These are phyloP conservation scores for Vanessa tameamea DNA, from an alignment of 1,140 invertebrate species.

Conservation along the genomic window DNA sequence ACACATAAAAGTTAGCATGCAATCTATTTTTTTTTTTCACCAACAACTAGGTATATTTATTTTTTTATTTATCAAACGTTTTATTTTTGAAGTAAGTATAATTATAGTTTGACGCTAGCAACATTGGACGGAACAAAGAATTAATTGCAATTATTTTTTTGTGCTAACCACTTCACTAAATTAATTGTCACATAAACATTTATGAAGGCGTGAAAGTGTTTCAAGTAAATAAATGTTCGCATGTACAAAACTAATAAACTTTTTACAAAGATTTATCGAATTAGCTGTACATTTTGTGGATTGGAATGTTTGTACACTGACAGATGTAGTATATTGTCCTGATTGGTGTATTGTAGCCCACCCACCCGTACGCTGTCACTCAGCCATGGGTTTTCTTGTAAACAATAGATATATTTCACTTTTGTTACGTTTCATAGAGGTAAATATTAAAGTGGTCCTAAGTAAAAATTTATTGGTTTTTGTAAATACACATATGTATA, in stretches of 20 bases:
- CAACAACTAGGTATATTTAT: too few relatives aligned
- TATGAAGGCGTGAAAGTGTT: not conserved
- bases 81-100: too few relatives aligned
- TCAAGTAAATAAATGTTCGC: not conserved
- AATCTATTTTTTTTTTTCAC: too few relatives aligned
- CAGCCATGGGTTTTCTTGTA: slow-evolving; percentile 66
- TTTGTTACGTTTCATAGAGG: slow-evolving; percentile 39
- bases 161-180: not conserved
- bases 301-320: slow-evolving; percentile 48
- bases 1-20: too few relatives aligned
- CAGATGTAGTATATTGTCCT: slow-evolving; percentile 55
- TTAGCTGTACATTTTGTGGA: slow-evolving; percentile 33
- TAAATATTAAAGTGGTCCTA: slow-evolving; percentile 18
- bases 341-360: slow-evolving; percentile 63
- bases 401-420: slow-evolving; percentile 60
- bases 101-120: too few relatives aligned
- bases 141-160: too few relatives aligned
- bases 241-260: not conserved
- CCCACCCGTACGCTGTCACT: slow-evolving; percentile 63
- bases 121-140: too few relatives aligned
- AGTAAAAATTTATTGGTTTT: not conserved
- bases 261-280: not conserved
- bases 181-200: not conserved
- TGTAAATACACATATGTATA: not conserved
- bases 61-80: too few relatives aligned